Conservation (phyloP, 2,797 vertebrate species). For the Morelia viridis region DNA sequence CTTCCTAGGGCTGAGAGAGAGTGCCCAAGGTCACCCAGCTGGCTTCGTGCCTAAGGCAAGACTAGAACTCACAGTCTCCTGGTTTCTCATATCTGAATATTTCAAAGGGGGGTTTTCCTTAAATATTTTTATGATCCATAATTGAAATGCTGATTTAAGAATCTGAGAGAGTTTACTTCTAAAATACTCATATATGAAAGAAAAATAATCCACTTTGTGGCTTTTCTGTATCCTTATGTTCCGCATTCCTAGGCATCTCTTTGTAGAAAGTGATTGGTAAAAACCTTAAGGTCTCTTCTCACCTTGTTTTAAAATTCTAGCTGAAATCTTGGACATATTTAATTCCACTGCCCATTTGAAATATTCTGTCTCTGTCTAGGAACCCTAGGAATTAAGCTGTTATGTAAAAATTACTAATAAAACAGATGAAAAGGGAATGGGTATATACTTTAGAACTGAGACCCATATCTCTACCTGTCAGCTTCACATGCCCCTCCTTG, state of each 20-base stretch:
- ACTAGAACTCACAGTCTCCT: no score
- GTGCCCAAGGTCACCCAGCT: no score
- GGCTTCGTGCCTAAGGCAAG: no score
- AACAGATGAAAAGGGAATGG: background rate
- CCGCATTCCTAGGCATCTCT: background rate
- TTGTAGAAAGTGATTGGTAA: background rate
- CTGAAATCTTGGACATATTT: background rate
- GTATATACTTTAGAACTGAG: background rate
- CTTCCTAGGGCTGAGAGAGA: no score
- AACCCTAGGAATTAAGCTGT: background rate
- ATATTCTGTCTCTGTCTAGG: background rate
- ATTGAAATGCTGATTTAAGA: conserved; percentile 50
- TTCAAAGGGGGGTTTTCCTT: conserved; percentile 38
- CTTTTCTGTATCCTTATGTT: conserved; percentile 27
- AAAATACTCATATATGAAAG: conserved; percentile 52
- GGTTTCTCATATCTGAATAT: conserved; percentile 42
- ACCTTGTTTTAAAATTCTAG: background rate
- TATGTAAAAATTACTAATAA: background rate
- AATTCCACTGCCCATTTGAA: background rate
- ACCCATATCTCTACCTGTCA: background rate
- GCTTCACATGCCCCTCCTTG: background rate
- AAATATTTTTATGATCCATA: conserved; percentile 50
- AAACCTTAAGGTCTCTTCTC: background rate
- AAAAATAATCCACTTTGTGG: conserved; percentile 28
- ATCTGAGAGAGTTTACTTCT: conserved; percentile 42